Evolutionary conservation across 2,113 vertebrate species (phyloP).

Genomic region (Mellivora capensis): DNA sequence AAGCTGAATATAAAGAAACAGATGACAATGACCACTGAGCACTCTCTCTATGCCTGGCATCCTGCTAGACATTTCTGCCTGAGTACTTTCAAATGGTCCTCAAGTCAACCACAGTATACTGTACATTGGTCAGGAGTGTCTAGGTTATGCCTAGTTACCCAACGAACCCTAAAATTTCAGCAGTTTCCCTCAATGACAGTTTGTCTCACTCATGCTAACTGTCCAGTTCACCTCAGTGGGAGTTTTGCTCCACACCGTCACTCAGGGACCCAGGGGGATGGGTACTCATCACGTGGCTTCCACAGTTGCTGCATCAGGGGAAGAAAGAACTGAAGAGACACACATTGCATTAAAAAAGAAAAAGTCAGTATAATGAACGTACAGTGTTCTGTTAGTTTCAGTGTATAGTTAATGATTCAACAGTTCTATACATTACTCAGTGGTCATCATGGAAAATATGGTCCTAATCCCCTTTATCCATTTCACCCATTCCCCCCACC

Average conservation of each 20-base stretch:
- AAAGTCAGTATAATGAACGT: neutral
- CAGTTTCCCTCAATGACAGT: neutral
- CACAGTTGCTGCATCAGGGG: neutral
- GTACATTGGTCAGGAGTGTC: neutral
- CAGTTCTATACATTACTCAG: neutral
- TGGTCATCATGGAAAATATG: neutral
- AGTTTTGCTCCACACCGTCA: neutral
- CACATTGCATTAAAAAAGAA: neutral
- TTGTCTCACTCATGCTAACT: neutral
- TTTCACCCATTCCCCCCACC: neutral
- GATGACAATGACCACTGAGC: fast-evolving
- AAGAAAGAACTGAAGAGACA: neutral
- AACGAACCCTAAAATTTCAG: neutral
- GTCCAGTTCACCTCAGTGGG: neutral
- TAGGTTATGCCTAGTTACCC: neutral
- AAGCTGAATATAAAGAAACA: neutral
- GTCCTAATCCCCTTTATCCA: neutral
- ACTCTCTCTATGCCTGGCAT: neutral
- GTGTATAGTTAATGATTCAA: neutral
- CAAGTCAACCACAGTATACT: neutral
- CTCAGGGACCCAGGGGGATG: neutral
- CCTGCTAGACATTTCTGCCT: neutral
- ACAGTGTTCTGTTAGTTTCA: neutral
- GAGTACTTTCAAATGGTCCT: neutral
- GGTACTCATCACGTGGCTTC: fast-evolving